Evolutionary conservation across 2,113 vertebrate genomes (phyloP).

Genomic region (Neogobius melanostomus): DNA sequence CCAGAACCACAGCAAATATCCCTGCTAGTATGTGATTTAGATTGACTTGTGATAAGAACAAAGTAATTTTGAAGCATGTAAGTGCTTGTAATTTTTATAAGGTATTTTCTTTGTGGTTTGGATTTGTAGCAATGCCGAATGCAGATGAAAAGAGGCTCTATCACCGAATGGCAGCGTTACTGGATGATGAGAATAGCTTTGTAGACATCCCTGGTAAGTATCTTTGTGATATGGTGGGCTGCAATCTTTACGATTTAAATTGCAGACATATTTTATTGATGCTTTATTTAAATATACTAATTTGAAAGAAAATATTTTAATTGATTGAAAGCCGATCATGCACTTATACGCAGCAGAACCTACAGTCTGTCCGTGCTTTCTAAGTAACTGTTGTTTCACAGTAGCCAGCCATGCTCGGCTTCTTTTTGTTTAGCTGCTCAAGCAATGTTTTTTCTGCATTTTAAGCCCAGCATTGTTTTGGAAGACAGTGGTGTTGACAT

Average conservation of each 20-base stretch:
- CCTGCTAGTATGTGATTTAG: conserved; percentile 55
- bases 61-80: conserved; percentile 46
- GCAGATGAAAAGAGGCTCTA: conserved; percentile 74
- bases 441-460: conserved; percentile 52
- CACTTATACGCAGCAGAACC: conserved; percentile 3
- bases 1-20: conserved; percentile 43
- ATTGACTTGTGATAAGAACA: conserved; percentile 57
- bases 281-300: neutral
- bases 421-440: conserved; percentile 62
- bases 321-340: neutral
- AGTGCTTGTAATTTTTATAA: conserved; percentile 38
- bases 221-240: neutral
- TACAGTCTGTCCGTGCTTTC: conserved; percentile 48
- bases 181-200: conserved; percentile 73
- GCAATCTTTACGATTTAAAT: neutral
- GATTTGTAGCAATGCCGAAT: conserved; percentile 67
- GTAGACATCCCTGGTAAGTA: conserved; percentile 79
- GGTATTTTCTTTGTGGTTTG: conserved; percentile 37
- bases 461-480: conserved; percentile 75
- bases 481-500: conserved; percentile 72
- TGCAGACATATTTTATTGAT: neutral
- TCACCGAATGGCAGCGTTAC: conserved; percentile 70
- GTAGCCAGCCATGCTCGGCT: conserved; percentile 60
- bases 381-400: conserved; percentile 61
- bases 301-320: too few species aligned